phyloP scores from a whole-genome alignment of 2,113 vertebrate genomes.

The Scophthalmus maximus region DNA sequence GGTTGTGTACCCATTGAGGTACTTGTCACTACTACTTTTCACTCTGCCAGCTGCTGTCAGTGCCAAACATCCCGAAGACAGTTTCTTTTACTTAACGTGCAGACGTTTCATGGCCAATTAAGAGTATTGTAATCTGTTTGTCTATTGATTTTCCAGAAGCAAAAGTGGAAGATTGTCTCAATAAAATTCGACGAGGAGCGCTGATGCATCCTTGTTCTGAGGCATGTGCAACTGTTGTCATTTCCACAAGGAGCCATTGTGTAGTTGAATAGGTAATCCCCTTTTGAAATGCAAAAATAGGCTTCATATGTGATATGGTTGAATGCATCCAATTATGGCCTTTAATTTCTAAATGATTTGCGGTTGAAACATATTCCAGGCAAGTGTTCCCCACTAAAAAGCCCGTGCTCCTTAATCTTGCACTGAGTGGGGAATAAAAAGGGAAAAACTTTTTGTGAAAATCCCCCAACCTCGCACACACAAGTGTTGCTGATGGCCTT shows the following conservation, averaged over 20 bases:
- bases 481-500: constrained; percentile 75
- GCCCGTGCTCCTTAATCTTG: constrained; percentile 47
- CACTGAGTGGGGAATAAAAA: constrained; percentile 18
- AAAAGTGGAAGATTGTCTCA: constrained; percentile 32
- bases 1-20: too few relatives aligned
- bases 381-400: constrained; percentile 52
- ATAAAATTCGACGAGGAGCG: constrained; percentile 51
- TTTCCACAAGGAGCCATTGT: constrained; percentile 66
- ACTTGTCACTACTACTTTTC: too few relatives aligned
- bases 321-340: constrained; percentile 72
- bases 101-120: background rate
- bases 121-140: constrained; percentile 37
- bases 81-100: background rate
- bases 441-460: constrained; percentile 71
- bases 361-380: constrained; percentile 61
- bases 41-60: too few relatives aligned
- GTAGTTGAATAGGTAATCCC: constrained; percentile 70
- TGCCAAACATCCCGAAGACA: too few relatives aligned
- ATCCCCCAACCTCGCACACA: constrained; percentile 71
- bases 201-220: constrained; percentile 54
- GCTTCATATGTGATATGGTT: constrained; percentile 74
- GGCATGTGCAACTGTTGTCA: constrained; percentile 62
- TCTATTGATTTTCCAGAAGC: constrained; percentile 48
- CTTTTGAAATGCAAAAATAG: constrained; percentile 76
- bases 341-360: constrained; percentile 70